Conservation (phyloP, 1,140 invertebrate genomes). For the Myzus persicae region DNA sequence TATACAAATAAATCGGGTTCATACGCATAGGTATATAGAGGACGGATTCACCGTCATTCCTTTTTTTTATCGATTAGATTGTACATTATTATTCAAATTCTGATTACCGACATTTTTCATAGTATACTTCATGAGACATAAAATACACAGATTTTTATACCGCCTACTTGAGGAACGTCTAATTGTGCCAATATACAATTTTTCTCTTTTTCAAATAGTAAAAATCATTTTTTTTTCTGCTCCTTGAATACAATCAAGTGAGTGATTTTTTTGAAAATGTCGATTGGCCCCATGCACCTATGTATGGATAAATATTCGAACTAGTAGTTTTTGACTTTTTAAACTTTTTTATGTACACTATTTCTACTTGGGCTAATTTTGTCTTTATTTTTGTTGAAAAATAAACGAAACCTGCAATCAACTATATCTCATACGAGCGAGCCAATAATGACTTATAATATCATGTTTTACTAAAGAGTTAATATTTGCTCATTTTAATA, state of each 20-base stretch:
- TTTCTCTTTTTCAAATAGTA: too few relatives aligned
- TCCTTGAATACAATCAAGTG: too few relatives aligned
- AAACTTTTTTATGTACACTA: too few relatives aligned
- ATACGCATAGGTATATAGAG: too few relatives aligned
- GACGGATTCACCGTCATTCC: neutral
- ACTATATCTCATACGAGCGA: neutral
- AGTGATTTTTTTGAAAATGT: too few relatives aligned
- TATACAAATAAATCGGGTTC: neutral
- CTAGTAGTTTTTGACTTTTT: neutral
- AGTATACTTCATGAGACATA: too few relatives aligned
- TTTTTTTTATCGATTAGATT: neutral
- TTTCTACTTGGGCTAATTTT: neutral
- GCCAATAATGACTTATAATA: neutral
- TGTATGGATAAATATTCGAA: too few relatives aligned
- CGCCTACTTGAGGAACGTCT: too few relatives aligned
- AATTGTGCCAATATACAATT: too few relatives aligned
- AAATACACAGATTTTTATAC: too few relatives aligned
- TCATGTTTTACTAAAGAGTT: neutral
- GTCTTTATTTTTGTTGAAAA: neutral
- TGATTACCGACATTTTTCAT: neutral
- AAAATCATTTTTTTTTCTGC: too few relatives aligned
- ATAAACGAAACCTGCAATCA: neutral
- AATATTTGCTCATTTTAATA: neutral
- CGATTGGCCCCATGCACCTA: too few relatives aligned
- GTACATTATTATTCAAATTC: neutral